Base-by-base conservation (phyloP, 2,113 vertebrate species). In the Prionailurus viverrinus region DNA sequence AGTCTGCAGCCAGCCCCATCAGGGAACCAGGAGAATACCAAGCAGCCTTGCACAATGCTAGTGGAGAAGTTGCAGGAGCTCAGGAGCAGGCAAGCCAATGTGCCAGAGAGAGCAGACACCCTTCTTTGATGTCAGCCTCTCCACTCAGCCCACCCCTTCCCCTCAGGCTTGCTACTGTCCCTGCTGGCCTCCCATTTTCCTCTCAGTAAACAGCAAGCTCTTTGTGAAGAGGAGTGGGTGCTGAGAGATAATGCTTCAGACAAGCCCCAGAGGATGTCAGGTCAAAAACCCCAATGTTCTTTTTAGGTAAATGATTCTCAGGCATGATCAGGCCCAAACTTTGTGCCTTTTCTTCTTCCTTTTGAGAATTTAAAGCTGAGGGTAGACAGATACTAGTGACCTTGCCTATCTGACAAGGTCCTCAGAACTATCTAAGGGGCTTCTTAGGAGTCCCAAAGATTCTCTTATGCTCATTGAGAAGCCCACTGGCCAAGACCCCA, bases 201-300 rank as follows among this genome's bases (percentile, higher is more conserved):
- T 81, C 95, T 76, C 1, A 33, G 29, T 48, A 78, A 78, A 27
- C 61, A 18, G 36, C 80, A 61, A 86, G 87, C 97, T 96, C 79
- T 89, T 96, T 1, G 0, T 61, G 80, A 91, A 82, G 89, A 79
- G 65, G 66, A 61, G 88, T 39, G n/a, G 29, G 2, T 66, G 0
- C 92, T 97, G 58, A 96, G 80, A 84, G 92, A 93, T 92, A 96
- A 74, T 48, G 71, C 95, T 96, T 91, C 68, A 76, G 39, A 13
- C 45, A 79, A 84, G 91, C 85, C 82, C 94, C 81, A 91, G 97
- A 98, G 97, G 92, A 97, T 98, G 96, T 97, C 97, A 97, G 74
- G 81, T 98, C 97, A 87, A 95, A 97, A 97, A 97, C 94, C 93
- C 97, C 97, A 96, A 36, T 98, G 98, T 97, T 97, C 95, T 97